Evolutionary conservation across 2,113 vertebrate species (phyloP).

Genomic region (Ammospiza caudacuta): DNA sequence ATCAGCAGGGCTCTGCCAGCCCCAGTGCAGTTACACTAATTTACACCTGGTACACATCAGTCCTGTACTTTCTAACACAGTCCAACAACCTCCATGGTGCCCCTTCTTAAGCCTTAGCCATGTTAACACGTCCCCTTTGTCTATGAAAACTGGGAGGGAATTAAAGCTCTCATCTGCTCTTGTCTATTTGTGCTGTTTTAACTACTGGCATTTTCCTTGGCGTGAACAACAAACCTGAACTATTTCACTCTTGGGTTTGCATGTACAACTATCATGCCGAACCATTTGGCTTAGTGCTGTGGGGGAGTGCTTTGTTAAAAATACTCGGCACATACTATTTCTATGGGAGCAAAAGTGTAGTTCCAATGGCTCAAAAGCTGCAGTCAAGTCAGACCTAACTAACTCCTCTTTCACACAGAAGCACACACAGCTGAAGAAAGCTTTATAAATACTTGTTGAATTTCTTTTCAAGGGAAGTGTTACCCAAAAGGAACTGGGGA

Average conservation of each 20-base stretch:
- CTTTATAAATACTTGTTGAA: constrained; percentile 38
- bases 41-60: not conserved
- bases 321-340: constrained; percentile 7
- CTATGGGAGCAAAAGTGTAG: not conserved
- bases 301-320: constrained; percentile 39
- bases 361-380: not conserved
- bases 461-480: not conserved
- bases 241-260: constrained; percentile 31
- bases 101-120: not conserved
- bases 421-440: not conserved
- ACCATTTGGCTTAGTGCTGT: not conserved
- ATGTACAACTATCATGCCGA: not conserved
- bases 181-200: constrained; percentile 47
- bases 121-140: not conserved
- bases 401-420: not conserved
- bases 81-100: not conserved
- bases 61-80: rapidly evolving
- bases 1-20: not conserved
- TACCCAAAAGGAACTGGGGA: not conserved
- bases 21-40: not conserved
- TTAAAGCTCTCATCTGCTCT: constrained; percentile 38
- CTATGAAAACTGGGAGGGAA: constrained; percentile 1
- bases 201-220: constrained; percentile 42
- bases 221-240: constrained; percentile 35
- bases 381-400: not conserved